phyloP scores from a whole-genome alignment of 2,797 vertebrate species.

The Sarcoramphus papa region DNA sequence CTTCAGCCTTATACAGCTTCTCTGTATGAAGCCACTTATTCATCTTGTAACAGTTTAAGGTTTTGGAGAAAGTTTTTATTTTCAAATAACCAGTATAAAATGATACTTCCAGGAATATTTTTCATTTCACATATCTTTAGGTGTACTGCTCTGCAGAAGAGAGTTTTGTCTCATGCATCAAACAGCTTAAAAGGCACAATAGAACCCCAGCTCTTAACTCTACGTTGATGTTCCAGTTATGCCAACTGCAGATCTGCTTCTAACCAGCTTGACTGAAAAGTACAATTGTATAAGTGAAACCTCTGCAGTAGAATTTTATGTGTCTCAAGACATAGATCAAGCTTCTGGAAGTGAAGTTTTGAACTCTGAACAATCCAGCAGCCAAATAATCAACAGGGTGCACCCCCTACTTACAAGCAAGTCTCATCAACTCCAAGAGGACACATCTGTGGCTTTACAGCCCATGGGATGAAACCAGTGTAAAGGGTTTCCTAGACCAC shows the following conservation, averaged over 20 bases:
- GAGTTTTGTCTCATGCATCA: not conserved
- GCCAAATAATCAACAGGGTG: not conserved
- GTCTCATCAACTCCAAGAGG: not conserved
- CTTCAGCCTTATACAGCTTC: not conserved
- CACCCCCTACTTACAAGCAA: not conserved
- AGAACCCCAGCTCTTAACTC: not conserved
- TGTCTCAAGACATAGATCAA: not conserved
- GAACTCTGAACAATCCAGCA: not conserved
- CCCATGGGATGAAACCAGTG: not conserved
- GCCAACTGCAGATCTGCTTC: not conserved
- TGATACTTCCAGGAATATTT: not conserved
- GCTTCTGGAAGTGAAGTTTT: not conserved
- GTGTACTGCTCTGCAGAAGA: not conserved
- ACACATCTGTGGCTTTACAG: not conserved
- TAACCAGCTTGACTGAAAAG: not conserved
- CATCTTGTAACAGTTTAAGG: not conserved
- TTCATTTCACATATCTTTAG: not conserved
- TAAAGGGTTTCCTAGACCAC: not conserved
- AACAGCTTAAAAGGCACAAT: not conserved
- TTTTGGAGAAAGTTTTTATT: not conserved
- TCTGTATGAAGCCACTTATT: not conserved
- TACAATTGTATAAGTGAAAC: not conserved
- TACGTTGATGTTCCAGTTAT: not conserved
- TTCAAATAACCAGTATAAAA: not conserved
- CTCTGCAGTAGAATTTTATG: not conserved